Evolutionary conservation across 2,888 invertebrate genomes (phyloP).

Genomic region (Acleris emargana): DNA sequence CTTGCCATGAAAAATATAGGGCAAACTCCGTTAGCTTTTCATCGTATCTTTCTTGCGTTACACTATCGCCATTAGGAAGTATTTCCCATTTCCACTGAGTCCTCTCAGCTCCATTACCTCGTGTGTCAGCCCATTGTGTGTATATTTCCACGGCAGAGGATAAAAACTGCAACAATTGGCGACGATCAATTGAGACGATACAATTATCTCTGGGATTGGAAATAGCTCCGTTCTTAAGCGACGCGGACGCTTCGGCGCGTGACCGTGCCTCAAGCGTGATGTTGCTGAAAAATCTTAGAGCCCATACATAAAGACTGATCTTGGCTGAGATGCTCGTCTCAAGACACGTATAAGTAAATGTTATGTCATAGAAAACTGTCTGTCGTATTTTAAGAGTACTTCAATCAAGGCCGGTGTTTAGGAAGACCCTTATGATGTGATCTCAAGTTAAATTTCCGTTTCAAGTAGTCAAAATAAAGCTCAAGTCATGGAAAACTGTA

Average conservation of each 20-base stretch:
- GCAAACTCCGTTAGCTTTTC: too few species aligned
- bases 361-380: too few species aligned
- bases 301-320: not conserved
- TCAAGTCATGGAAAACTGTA: too few species aligned
- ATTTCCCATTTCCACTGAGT: constrained; percentile 30
- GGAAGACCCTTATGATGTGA: too few species aligned
- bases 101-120: constrained; percentile 14
- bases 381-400: too few species aligned
- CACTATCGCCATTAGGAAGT: not conserved
- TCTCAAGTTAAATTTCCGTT: too few species aligned
- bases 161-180: constrained; percentile 50
- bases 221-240: constrained; percentile 22
- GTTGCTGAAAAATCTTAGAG: not conserved
- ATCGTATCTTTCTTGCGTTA: too few species aligned
- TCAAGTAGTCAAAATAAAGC: too few species aligned
- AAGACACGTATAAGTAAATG: too few species aligned
- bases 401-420: too few species aligned
- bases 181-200: constrained; percentile 44
- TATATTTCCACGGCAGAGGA: constrained; percentile 52
- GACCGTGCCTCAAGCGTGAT: not conserved
- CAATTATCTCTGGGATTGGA: constrained; percentile 33
- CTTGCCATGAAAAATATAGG: too few species aligned
- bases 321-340: not conserved
- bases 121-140: constrained; percentile 50
- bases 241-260: not conserved